A percentile compares a stretch with the other conserved stretches of the same genome.
Conservation (phyloP, 30 jellyfish, hydroid and myxozoan species). For the Chironex yamaguchii region DNA sequence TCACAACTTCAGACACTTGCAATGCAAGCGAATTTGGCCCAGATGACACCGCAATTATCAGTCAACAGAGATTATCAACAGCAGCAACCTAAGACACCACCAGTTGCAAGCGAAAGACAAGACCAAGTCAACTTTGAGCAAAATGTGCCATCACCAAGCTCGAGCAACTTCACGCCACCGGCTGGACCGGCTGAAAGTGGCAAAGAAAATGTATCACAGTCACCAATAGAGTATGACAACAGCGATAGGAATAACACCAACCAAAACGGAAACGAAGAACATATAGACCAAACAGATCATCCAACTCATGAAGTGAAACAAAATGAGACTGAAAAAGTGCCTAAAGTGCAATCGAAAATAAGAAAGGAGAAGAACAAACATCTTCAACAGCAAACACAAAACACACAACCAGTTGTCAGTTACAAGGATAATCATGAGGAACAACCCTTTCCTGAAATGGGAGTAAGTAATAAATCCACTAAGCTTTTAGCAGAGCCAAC, state of each 20-base stretch:
- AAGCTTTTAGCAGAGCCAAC: not conserved
- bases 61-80: not conserved
- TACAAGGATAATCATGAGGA: not conserved
- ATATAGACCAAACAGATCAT: conserved; percentile 35
- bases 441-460: not conserved
- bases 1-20: not conserved
- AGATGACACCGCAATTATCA: not conserved
- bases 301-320: conserved; percentile 47
- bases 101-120: not conserved
- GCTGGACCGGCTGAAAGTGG: not conserved
- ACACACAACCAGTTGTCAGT: too few relatives aligned
- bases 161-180: not conserved
- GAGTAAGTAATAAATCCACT: not conserved
- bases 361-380: not conserved
- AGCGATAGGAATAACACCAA: not conserved
- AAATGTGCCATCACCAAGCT: not conserved
- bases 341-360: not conserved
- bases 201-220: not conserved
- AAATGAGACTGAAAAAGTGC: conserved; percentile 26
- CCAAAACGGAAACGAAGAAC: not conserved
- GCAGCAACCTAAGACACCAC: not conserved
- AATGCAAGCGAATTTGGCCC: not conserved
- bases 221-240: not conserved
- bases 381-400: too few relatives aligned
- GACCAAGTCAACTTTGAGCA: not conserved